These are phyloP conservation scores for Glossophaga mutica DNA, from an alignment of 2,797 vertebrate species.

Conservation along the genomic window DNA sequence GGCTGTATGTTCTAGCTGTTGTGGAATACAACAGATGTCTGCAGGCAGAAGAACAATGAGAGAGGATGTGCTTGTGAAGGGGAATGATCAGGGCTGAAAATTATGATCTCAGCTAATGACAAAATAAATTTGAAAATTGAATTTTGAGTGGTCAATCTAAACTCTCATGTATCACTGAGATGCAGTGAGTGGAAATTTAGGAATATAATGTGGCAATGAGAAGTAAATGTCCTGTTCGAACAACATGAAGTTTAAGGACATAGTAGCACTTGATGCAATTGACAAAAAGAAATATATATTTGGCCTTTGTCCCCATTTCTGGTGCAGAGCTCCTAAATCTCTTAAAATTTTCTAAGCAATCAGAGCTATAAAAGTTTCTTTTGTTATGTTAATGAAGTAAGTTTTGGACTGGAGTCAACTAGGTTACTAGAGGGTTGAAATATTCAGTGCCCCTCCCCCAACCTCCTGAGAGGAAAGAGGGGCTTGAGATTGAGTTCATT, in stretches of 20 bases:
- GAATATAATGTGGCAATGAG: neutral
- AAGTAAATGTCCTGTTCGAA: slow-evolving; percentile 6
- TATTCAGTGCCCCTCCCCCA: neutral
- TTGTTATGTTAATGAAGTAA: neutral
- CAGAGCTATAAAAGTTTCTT: neutral
- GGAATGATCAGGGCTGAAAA: neutral
- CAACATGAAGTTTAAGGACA: neutral
- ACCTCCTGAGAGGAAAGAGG: neutral
- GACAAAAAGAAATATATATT: neutral
- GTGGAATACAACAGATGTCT: neutral
- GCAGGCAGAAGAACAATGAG: neutral
- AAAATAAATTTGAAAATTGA: slow-evolving; percentile 44
- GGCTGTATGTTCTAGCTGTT: neutral
- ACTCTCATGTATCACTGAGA: neutral
- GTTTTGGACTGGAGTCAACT: neutral
- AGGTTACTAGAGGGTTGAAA: neutral
- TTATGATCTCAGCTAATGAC: neutral
- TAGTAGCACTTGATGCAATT: neutral
- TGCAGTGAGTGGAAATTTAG: slow-evolving; percentile 1
- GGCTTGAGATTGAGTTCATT: neutral
- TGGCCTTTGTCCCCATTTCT: neutral
- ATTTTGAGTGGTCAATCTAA: slow-evolving; percentile 36
- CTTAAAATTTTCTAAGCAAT: neutral
- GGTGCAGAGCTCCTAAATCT: neutral
- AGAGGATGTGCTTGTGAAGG: neutral